Base-by-base conservation (phyloP, 2,113 vertebrate species). In the Pungitius pungitius region DNA sequence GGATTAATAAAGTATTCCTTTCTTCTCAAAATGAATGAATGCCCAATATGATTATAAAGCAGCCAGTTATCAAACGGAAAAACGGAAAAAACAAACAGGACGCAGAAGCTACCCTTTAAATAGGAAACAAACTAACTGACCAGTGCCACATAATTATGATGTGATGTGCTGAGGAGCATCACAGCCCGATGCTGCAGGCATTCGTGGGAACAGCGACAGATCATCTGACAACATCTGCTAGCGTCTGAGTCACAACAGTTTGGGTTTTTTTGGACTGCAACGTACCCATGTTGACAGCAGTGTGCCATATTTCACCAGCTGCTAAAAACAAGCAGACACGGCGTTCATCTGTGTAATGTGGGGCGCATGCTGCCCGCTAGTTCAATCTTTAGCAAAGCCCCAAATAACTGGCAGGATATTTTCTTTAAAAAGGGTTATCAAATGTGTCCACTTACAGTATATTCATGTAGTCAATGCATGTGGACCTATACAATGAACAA, bases 241-340 rank as follows among this genome's bases (percentile, higher is more conserved):
- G 12, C 43, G 35, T 20, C 22, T 6, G n/a, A 27, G 20, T 33
- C 26, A 3, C 1, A 9, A 39, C 26, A 35, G 18, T 68, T 47
- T 73, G 78, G 15, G 39, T 49, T 47, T 20, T 66, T 60, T 68
- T 61, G 49, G 55, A 63, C 68, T n/a, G 42, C 43, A 59, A 7
- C 62, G 26, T 59, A 42, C 47, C 8, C 56, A n/a, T 57, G 60
- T 54, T 71, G 59, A 75, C 60, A 69, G 39, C 37, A 62, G 37
- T 40, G 66, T 54, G 55, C 69, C 45, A 27, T 17, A 56, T 76
- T 72, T 60, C 61, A 68, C 39, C 61, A 75, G 72, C 60, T 71
- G 65, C 20, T 63, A 58, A 63, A 74, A 85, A 69, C 60, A 57
- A 45, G 55, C 40, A 65, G 13, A 61, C 55, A 20, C 37, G 37